These are phyloP conservation scores for Chirona hameri DNA, from an alignment of 2,888 invertebrate genomes.

Conservation along the genomic window DNA sequence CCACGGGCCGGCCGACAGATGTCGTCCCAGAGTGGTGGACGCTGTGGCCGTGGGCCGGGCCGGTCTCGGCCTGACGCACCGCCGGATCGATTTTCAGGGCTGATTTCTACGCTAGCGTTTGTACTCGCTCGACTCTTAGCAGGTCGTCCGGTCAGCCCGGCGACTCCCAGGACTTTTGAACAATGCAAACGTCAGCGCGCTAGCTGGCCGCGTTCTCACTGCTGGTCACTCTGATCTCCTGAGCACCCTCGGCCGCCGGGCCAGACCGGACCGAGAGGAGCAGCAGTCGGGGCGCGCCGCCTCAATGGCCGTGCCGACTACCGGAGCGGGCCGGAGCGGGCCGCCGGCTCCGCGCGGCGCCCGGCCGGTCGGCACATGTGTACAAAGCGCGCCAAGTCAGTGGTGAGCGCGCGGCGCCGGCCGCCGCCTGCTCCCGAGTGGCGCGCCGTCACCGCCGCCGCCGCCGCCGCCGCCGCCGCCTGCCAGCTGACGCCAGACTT, in stretches of 20 bases:
- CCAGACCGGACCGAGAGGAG: too few relatives aligned
- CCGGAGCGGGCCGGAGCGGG: background rate
- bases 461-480: too few relatives aligned
- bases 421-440: background rate
- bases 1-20: too few relatives aligned
- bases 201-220: background rate
- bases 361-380: background rate
- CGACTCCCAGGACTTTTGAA: background rate
- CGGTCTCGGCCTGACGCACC: too few relatives aligned
- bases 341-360: too few relatives aligned
- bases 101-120: background rate
- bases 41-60: background rate
- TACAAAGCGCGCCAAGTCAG: background rate
- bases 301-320: too few relatives aligned
- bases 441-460: too few relatives aligned
- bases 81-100: background rate
- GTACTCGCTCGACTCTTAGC: background rate
- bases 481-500: too few relatives aligned
- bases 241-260: too few relatives aligned
- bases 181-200: background rate
- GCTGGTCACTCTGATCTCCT: too few relatives aligned
- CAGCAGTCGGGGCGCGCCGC: too few relatives aligned
- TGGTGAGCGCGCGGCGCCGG: background rate
- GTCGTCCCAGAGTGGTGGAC: background rate
- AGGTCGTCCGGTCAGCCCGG: too few relatives aligned